A percentile compares a stretch with the other conserved stretches of the same genome.
Conservation (phyloP, 2,113 vertebrate species). For the Podarcis cretensis region DNA sequence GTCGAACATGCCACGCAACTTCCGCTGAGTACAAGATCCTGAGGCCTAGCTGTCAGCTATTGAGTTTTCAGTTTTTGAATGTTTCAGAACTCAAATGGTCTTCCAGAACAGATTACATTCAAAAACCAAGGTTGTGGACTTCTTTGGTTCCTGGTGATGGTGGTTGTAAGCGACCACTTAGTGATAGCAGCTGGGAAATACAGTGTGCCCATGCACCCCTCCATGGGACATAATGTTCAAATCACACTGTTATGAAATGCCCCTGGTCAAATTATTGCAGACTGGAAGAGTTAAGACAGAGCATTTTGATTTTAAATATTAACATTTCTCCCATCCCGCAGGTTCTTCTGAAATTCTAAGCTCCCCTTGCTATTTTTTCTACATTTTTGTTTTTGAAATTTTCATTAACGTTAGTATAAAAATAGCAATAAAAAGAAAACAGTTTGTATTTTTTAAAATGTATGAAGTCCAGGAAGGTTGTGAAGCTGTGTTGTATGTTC, state of each 20-base stretch:
- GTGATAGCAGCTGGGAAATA: neutral
- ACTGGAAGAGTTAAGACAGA: conserved; percentile 8
- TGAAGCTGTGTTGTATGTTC: conserved; percentile 59
- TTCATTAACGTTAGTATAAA: conserved; percentile 59
- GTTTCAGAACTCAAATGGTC: no score
- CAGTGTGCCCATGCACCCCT: neutral
- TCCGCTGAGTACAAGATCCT: no score
- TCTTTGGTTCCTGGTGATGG: neutral
- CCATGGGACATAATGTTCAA: neutral
- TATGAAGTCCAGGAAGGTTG: conserved; percentile 51
- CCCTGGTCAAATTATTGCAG: conserved; percentile 18
- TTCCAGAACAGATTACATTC: no score
- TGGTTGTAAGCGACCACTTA: neutral
- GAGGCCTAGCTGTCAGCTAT: no score
- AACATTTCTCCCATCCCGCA: conserved; percentile 36
- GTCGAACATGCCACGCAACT: no score
- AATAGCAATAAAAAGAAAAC: conserved; percentile 62
- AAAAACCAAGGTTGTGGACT: neutral
- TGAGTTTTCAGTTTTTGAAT: no score
- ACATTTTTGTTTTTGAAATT: conserved; percentile 48
- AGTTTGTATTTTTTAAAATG: conserved; percentile 64
- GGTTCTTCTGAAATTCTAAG: conserved; percentile 55
- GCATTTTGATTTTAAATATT: conserved; percentile 53
- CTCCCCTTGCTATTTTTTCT: conserved; percentile 41
- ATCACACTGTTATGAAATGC: neutral